These are phyloP conservation scores for Actinopyga echinites DNA, from an alignment of 53 echinoderm and acorn worm species.

Conservation along the genomic window DNA sequence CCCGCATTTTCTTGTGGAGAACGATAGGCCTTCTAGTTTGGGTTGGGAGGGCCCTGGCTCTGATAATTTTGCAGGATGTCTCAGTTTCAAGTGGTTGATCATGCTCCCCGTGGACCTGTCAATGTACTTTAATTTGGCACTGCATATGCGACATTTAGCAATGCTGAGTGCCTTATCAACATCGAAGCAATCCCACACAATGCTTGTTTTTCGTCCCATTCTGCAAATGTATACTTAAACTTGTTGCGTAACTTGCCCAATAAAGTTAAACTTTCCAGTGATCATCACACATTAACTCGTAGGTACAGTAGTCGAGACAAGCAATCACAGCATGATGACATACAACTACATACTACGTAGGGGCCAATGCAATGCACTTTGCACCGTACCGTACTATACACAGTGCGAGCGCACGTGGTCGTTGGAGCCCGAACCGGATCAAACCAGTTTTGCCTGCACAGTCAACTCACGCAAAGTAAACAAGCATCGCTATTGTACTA, in stretches of 20 bases:
- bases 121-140: background rate
- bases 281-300: too few species aligned
- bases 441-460: too few species aligned
- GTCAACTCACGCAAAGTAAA: too few species aligned
- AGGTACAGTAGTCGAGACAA: too few species aligned
- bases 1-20: background rate
- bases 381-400: too few species aligned
- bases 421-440: too few species aligned
- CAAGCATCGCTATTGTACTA: too few species aligned
- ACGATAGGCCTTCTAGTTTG: background rate
- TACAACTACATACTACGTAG: too few species aligned
- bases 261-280: too few species aligned
- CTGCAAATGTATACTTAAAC: background rate
- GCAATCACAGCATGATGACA: too few species aligned
- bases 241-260: background rate
- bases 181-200: slow-evolving; percentile 7
- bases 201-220: background rate
- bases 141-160: slow-evolving; percentile 11
- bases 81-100: slow-evolving; percentile 34
- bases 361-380: too few species aligned
- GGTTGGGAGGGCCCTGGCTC: background rate
- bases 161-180: background rate
- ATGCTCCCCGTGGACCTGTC: slow-evolving; percentile 10
- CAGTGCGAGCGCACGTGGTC: too few species aligned
- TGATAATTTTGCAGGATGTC: slow-evolving; percentile 17